Evolutionary conservation across 1,140 invertebrate species (phyloP), one percentile per base, ranked within the genome.

Genomic region (Heterodera carotae): DNA sequence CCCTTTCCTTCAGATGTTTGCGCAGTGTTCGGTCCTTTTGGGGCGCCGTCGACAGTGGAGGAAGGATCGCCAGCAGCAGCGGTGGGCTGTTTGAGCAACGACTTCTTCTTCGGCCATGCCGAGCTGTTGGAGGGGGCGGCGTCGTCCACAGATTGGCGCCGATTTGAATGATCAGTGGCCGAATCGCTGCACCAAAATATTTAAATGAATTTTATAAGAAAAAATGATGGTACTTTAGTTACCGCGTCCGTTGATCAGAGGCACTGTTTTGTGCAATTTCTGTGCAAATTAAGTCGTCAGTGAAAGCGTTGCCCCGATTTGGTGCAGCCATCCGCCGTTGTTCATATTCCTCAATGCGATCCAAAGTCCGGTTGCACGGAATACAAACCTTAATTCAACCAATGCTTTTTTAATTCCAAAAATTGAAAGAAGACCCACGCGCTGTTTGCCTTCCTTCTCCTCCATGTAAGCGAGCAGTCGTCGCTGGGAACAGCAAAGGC

Each of bases 401-500:
- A 25, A 29, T 34, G 33, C n/a, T 39, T 18, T 71, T 43, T 56
- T 22, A 56, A 53, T 56, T 5, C 12, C 5, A 22, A 22, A 56
- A 56, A n/a, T 53, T 56, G 5, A 56, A 22, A 5, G 25, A 66
- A 22, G 7, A 22, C 62, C 15, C 12, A 78, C 62, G n/a, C 76
- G 77, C 27, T 78, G 76, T 53, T 80, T 67, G 5, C 79, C 27
- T 15, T 78, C 76, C 22, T 25, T 43, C 3, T 71, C 80, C 8
- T 82, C 71, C 70, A 81, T 81, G 59, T 81, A 81, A 27, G 80
- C 78, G n/a, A 81, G 59, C n/a, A 36, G 33, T 15, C 80, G 31
- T 8, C 73, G 53, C 33, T 75, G 10, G 27, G 39, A n/a, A 67
- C 80, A 81, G 53, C 80, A 81, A n/a, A 34, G 10, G 43, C 67